Evolutionary conservation across 2,797 vertebrate genomes (phyloP), one percentile per base, ranked within the genome.

Genomic region (Distichodus sexfasciatus): DNA sequence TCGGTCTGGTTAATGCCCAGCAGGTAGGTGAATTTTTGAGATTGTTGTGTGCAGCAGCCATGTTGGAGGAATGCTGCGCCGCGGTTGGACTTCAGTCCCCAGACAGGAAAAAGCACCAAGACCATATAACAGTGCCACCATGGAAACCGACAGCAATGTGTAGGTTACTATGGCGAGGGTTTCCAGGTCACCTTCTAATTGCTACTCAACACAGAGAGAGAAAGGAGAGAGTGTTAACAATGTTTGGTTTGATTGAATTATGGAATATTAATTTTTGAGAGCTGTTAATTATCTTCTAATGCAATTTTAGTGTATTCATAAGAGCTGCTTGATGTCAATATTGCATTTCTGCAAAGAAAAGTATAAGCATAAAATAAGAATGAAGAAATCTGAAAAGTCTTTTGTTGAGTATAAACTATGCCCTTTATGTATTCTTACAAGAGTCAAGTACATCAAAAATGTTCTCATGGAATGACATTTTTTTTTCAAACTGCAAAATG

Each of bases 61-160:
- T 94, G 64, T 99, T 98, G 68, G 90, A 96, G 48, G 94, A 86
- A 99, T 99, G 81, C 95, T 94, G 60, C 95, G 89, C 26, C 89
- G n/a, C n/a, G 94, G 84, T 99, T 99, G 86, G 97, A 99, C 87
- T 96, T 98, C 70, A 98, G 93, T 71, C 95, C 94, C 72, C 64
- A 99, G 92, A 84, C 95, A 96, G 72, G 94, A 92, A n/a, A n/a
- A 38, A 98, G 90, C 81, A 97, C 82, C 33, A 91, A 84, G 10
- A 95, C 93, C 0, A 94, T 95, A 86, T 68, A 98, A 89, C 74
- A 99, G 88, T 4, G 92, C 91, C 64, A 93, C 84, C 89, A 98
- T 92, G 36, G 97, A 99, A 65, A 94, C 44, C 0, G 91, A 93
- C 81, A 98, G 81, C 4, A 89, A 92, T 68, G 95, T 90, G 60